Evolutionary conservation across 2,113 vertebrate genomes (phyloP), one percentile per base, ranked within the genome.

Genomic region (Elgaria multicarinata): DNA sequence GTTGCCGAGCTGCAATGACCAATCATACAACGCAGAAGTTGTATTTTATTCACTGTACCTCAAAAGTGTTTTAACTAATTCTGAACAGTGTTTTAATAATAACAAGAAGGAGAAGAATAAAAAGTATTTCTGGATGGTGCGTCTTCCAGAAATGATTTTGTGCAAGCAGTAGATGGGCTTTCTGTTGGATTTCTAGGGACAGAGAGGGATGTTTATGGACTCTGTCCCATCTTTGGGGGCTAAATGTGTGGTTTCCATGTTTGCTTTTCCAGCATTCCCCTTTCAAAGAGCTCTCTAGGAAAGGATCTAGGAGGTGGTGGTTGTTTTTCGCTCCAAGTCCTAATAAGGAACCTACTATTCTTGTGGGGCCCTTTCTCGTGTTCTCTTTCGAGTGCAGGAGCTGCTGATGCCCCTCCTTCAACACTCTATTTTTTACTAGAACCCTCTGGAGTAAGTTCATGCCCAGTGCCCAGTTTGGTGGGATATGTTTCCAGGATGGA

Each of bases 21-120:
- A 86, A 86, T 95, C 93, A 93, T 95, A 96, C 96, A 96, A 96
- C 96, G 95, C 94, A 9, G 83, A 94, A 97, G 97, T 96, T 97
- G 97, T 97, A 97, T 96, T 97, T 95, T 97, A 97, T 98, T 98
- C 97, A 96, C 97, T 96, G 98, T 98, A 98, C 98, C 98, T 99
- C 98, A 98, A 69, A 97, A 97, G 98, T 99, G 98, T 98, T 98
- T 97, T 97, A 96, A 97, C 97, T 98, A 67, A 89, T 69, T 31
- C 98, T 95, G 94, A 97, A 98, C 97, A 95, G 97, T 99, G 98
- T 98, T 98, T 98, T 97, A 98, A 99, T 99, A 89, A 89, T 72
- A 58, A 84, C 71, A 71, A 83, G 33, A 31, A 79, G 6, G 7
- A 64, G 53, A 33, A n/a, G 33, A 28, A 36, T n/a, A 22, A 99